Conservation (phyloP, 2,113 vertebrate genomes). For the Butorides virescens region DNA sequence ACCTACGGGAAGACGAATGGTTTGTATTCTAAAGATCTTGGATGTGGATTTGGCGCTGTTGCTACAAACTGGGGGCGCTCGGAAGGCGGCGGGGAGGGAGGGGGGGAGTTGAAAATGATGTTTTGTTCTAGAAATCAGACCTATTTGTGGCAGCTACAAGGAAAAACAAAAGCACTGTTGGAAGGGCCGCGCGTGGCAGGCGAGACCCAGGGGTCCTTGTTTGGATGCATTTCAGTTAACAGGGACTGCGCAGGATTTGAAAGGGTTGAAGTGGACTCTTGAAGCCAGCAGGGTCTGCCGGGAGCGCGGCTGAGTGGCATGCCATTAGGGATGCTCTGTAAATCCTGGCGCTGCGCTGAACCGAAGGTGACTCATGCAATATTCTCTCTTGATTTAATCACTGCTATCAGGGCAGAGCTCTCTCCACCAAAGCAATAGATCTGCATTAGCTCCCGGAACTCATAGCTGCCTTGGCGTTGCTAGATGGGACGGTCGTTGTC, state of each 20-base stretch:
- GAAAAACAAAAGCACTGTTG: not conserved
- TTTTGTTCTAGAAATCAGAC: not conserved
- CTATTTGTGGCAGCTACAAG: not conserved
- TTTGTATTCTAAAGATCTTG: not conserved
- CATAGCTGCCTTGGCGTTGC: not conserved
- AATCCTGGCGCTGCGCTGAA: not conserved
- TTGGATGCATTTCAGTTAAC: accelerated
- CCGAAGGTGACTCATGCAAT: not conserved
- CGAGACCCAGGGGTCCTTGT: accelerated
- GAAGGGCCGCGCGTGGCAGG: not conserved
- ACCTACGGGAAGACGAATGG: accelerated
- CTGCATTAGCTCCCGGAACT: accelerated
- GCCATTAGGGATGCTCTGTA: not conserved
- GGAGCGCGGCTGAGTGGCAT: accelerated
- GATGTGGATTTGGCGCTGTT: not conserved
- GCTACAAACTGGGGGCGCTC: not conserved
- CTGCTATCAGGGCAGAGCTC: not conserved
- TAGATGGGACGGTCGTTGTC: not conserved
- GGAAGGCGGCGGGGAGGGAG: no score
- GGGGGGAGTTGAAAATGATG: no score
- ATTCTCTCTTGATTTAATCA: not conserved
- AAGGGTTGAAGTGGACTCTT: not conserved
- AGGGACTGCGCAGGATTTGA: accelerated
- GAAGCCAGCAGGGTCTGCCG: not conserved
- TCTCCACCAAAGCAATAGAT: not conserved